phyloP scores from a whole-genome alignment of 2,888 invertebrate species.

The Matsumyia berberina region DNA sequence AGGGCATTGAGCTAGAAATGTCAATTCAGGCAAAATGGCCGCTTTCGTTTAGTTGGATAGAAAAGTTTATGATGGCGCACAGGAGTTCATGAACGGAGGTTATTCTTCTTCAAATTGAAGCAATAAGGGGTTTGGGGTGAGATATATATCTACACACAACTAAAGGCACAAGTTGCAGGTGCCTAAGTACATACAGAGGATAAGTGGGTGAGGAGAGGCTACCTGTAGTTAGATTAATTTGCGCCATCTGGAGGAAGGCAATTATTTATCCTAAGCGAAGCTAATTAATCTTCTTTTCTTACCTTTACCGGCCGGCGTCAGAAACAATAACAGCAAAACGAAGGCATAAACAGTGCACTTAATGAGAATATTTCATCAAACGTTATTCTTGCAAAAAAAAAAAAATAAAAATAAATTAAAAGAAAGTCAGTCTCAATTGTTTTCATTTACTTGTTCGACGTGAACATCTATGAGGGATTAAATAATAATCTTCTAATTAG shows the following conservation, averaged over 20 bases:
- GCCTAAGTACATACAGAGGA: slow-evolving; percentile 4
- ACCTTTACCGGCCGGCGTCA: slow-evolving; percentile 34
- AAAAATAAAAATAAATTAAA: too few species aligned
- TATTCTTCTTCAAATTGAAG: slow-evolving; percentile 55
- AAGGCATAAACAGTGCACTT: slow-evolving; percentile 48
- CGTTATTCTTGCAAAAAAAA: slow-evolving; percentile 2
- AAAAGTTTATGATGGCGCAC: slow-evolving; percentile 31
- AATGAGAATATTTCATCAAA: slow-evolving; percentile 50
- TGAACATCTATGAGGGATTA: not conserved
- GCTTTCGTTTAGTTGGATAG: slow-evolving; percentile 53
- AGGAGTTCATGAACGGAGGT: slow-evolving; percentile 42
- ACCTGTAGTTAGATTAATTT: slow-evolving; percentile 55
- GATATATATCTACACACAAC: slow-evolving; percentile 17
- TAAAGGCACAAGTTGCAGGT: slow-evolving; percentile 36
- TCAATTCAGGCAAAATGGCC: slow-evolving; percentile 63
- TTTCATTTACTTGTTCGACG: not conserved
- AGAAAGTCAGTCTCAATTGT: slow-evolving; percentile 3
- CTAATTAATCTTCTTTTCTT: slow-evolving; percentile 73
- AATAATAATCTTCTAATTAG: slow-evolving; percentile 6
- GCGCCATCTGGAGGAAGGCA: slow-evolving; percentile 56
- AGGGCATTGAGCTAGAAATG: slow-evolving; percentile 54
- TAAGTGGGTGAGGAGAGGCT: not conserved
- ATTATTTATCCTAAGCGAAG: slow-evolving; percentile 70
- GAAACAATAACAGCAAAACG: slow-evolving; percentile 63
- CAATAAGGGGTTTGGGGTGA: slow-evolving; percentile 5